These are phyloP conservation scores for Alloscopus bannaensis DNA, from an alignment of 2,888 invertebrate genomes.

Conservation along the genomic window DNA sequence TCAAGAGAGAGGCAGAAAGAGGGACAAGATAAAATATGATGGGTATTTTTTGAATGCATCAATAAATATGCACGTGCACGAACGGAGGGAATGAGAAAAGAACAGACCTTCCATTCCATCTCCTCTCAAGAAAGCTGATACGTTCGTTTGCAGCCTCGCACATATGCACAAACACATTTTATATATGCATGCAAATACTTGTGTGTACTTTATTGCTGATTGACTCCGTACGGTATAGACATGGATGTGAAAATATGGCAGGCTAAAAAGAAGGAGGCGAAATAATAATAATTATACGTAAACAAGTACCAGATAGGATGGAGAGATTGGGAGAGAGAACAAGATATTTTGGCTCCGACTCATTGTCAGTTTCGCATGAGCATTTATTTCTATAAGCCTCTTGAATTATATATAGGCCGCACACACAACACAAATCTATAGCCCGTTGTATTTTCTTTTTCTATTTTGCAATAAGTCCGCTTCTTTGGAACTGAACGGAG, in stretches of 20 bases:
- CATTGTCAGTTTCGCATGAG: constrained; percentile 31
- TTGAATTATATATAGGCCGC: background rate
- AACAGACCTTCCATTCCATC: constrained; percentile 9
- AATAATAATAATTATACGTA: constrained; percentile 11
- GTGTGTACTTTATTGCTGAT: no score
- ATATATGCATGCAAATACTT: no score
- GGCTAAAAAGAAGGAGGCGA: background rate
- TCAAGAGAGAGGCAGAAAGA: constrained; percentile 1
- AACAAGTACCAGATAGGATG: background rate
- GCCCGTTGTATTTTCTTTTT: background rate
- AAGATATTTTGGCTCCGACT: constrained; percentile 29
- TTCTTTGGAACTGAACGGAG: no score
- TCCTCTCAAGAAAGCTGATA: constrained; percentile 14
- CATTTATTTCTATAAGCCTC: background rate
- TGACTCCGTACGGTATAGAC: no score
- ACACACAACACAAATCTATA: background rate
- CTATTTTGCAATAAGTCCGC: no score
- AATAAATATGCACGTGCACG: constrained; percentile 59
- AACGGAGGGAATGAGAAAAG: constrained; percentile 1
- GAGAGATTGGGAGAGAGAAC: background rate
- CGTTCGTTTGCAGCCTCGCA: background rate
- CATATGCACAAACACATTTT: constrained; percentile 3
- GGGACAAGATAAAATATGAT: constrained; percentile 53
- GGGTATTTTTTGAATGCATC: constrained; percentile 49
- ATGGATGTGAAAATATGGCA: no score